Evolutionary conservation across 2,113 vertebrate genomes (phyloP).

Genomic region (Elaphurus davidianus): DNA sequence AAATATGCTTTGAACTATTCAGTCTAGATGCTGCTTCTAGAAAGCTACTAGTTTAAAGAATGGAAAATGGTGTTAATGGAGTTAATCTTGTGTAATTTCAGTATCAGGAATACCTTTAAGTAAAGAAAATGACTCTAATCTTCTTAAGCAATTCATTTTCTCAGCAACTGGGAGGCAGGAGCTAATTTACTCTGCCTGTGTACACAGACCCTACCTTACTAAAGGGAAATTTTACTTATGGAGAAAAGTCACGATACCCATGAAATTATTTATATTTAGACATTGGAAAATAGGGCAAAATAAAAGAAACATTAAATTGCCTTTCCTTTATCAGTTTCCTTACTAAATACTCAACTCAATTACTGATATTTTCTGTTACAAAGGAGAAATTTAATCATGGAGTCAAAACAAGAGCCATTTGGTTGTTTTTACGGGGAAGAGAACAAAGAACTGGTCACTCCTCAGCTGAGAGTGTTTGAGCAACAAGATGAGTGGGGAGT

Average conservation of each 20-base stretch:
- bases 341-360: not conserved
- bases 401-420: constrained; percentile 13
- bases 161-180: constrained; percentile 78
- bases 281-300: constrained; percentile 27
- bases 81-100: constrained; percentile 81
- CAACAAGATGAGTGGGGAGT: not conserved
- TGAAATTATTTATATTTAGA: constrained; percentile 48
- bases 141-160: constrained; percentile 84
- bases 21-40: constrained; percentile 55
- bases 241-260: constrained; percentile 52
- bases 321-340: not conserved
- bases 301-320: not conserved
- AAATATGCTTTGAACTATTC: constrained; percentile 56
- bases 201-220: constrained; percentile 52
- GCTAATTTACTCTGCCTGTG: constrained; percentile 68
- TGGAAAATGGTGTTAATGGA: constrained; percentile 72
- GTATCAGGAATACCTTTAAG: constrained; percentile 80
- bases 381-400: not conserved
- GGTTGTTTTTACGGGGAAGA: constrained; percentile 57
- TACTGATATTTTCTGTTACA: not conserved
- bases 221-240: constrained; percentile 44
- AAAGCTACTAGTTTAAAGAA: constrained; percentile 70
- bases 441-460: constrained; percentile 30
- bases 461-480: not conserved
- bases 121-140: constrained; percentile 81